phyloP scores from a whole-genome alignment of 2,797 vertebrate species.

The Myiothlypis coronata region DNA sequence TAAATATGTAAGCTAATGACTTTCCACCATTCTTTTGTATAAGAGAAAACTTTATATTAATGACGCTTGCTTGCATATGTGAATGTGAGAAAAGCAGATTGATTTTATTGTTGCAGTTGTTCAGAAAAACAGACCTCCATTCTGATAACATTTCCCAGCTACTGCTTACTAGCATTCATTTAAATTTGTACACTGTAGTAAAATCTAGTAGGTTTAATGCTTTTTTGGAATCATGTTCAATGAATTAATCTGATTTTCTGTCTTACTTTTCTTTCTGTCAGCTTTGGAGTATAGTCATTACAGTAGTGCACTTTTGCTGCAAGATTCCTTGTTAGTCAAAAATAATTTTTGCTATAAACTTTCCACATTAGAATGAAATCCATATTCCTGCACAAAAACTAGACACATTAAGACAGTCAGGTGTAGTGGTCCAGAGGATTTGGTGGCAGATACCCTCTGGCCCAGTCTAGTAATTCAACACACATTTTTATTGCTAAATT shows the following conservation, averaged over 20 bases:
- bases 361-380: background rate
- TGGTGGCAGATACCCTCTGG: background rate
- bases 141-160: background rate
- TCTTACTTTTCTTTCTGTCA: background rate
- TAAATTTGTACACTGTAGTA: background rate
- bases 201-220: background rate
- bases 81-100: background rate
- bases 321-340: background rate
- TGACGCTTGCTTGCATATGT: background rate
- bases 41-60: background rate
- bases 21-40: background rate
- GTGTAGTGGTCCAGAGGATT: background rate
- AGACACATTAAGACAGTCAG: background rate
- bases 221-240: background rate
- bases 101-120: background rate
- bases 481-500: background rate
- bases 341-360: background rate
- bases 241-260: background rate
- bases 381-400: background rate
- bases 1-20: background rate
- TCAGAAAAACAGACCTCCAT: background rate
- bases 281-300: background rate
- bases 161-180: background rate
- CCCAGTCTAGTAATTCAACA: background rate
- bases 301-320: accelerated